phyloP scores from a whole-genome alignment of 2,888 invertebrate species.

The Athrips mouffetella region DNA sequence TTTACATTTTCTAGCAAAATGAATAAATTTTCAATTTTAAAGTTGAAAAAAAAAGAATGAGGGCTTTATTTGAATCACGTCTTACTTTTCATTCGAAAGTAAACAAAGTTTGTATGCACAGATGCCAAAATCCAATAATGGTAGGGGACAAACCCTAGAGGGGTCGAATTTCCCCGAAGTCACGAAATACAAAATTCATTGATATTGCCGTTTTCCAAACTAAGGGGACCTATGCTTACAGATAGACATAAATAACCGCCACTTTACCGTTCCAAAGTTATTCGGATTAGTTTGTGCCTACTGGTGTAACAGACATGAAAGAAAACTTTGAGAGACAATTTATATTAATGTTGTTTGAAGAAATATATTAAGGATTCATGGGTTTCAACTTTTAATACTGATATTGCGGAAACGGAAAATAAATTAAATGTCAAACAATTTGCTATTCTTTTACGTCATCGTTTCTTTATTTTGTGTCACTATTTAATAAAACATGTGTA shows the following conservation, averaged over 20 bases:
- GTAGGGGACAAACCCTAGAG: slow-evolving; percentile 52
- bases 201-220: slow-evolving; percentile 55
- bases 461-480: no score
- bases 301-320: neutral
- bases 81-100: slow-evolving; percentile 58
- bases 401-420: no score
- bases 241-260: slow-evolving; percentile 11
- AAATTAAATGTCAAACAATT: no score
- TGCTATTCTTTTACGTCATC: no score
- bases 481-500: no score
- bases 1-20: neutral
- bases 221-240: slow-evolving; percentile 24
- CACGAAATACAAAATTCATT: slow-evolving; percentile 69
- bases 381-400: no score
- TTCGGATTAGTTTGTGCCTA: slow-evolving; percentile 16
- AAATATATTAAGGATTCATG: no score
- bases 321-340: neutral
- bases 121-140: slow-evolving; percentile 70
- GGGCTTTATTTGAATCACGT: slow-evolving; percentile 33
- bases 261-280: slow-evolving; percentile 16
- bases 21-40: slow-evolving; percentile 11
- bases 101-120: slow-evolving; percentile 67
- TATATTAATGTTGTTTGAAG: neutral
- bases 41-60: slow-evolving; percentile 11
- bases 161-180: slow-evolving; percentile 64